These are phyloP conservation scores for Drosophila prosaltans DNA, from an alignment of 1,140 invertebrate genomes.

Conservation along the genomic window DNA sequence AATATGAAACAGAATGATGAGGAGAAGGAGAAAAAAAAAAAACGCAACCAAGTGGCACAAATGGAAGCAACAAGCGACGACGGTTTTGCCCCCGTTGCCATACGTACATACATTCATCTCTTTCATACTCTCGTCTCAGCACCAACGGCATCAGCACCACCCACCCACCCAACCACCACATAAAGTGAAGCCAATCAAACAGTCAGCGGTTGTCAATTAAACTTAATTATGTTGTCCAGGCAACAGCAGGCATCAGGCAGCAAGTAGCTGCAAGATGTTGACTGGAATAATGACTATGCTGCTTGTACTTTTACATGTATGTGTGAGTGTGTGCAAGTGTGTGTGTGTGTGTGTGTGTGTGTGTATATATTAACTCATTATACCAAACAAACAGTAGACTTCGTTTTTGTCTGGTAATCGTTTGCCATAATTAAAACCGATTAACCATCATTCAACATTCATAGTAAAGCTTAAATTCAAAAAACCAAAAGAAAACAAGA, in stretches of 20 bases:
- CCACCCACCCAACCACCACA: background rate
- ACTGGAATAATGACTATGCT: constrained; percentile 32
- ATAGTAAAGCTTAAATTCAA: too few species aligned
- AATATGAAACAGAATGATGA: background rate
- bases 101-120: background rate
- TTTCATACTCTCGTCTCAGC: background rate
- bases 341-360: background rate
- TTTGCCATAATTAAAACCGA: too few species aligned
- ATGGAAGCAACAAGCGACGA: constrained; percentile 2
- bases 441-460: too few species aligned
- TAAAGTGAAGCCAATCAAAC: constrained; percentile 50
- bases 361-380: too few species aligned
- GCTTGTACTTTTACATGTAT: too few species aligned
- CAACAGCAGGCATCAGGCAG: constrained; percentile 10
- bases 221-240: constrained; percentile 59
- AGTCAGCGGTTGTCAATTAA: constrained; percentile 63
- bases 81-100: too few species aligned
- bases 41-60: constrained; percentile 6
- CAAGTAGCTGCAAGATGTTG: constrained; percentile 34
- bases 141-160: background rate
- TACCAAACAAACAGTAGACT: too few species aligned
- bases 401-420: too few species aligned
- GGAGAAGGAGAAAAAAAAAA: background rate
- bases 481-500: too few species aligned
- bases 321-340: background rate